Conservation (phyloP, 2,888 invertebrate genomes). For the Biston betularia region DNA sequence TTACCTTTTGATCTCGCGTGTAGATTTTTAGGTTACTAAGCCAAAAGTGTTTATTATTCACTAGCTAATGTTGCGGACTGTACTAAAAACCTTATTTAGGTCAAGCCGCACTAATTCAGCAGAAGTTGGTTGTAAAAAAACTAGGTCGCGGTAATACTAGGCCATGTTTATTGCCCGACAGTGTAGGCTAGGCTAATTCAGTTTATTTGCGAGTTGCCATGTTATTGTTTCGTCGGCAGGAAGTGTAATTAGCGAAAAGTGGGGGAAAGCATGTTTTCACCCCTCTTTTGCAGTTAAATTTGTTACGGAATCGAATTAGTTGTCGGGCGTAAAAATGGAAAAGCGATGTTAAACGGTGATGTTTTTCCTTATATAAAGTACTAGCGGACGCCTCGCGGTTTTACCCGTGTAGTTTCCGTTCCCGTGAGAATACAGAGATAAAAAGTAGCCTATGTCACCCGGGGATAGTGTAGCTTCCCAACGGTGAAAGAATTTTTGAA, state of each 20-base stretch:
- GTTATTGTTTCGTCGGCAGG: slow-evolving; percentile 24
- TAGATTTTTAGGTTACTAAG: not conserved
- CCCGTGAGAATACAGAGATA: too few species aligned
- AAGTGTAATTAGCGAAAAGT: slow-evolving; percentile 35
- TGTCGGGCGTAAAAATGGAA: slow-evolving; percentile 1
- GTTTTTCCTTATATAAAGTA: not conserved
- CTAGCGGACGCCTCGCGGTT: too few species aligned
- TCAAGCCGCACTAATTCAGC: slow-evolving; percentile 14
- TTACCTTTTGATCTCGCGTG: not conserved
- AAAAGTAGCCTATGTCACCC: too few species aligned
- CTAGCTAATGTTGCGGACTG: not conserved
- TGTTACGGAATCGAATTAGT: slow-evolving; percentile 7
- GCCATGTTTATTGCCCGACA: slow-evolving; percentile 57
- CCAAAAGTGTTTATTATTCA: not conserved
- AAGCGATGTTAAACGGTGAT: not conserved
- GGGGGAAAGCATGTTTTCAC: not conserved
- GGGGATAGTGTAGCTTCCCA: too few species aligned
- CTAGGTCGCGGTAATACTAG: slow-evolving; percentile 41
- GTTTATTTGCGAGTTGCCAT: slow-evolving; percentile 38
- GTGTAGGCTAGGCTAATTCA: slow-evolving; percentile 47
- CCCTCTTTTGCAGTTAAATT: slow-evolving; percentile 4
- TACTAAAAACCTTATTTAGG: slow-evolving; percentile 15
- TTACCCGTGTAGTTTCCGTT: too few species aligned
- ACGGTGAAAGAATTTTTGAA: too few species aligned
- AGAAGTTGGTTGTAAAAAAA: slow-evolving; percentile 29